Evolutionary conservation across 2,888 invertebrate genomes (phyloP), one percentile per base, ranked within the genome.

Genomic region (Sclerodermus sp.): DNA sequence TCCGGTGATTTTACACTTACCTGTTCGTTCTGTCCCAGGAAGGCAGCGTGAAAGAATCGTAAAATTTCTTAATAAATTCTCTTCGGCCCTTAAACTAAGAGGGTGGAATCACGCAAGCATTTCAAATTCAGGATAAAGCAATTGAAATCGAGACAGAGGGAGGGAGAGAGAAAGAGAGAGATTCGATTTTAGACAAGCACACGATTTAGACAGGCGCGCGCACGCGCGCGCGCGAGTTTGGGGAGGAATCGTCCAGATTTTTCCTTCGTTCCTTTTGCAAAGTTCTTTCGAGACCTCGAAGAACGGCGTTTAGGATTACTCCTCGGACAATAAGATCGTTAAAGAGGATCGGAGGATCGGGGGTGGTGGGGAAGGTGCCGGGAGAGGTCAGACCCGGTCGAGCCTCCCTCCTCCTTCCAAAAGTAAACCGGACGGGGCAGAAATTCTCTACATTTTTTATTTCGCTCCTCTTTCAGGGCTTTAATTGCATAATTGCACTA

Each of bases 401-500:
- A n/a, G 32, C 30, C 13, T 14, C 40, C 40, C 16, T 15, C 18
- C n/a, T 17, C 10, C 12, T 10, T n/a, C 30, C 15, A 32, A 31
- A 32, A 32, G 17, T 10, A 43, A 43, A 13, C 12, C 12, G 9
- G 17, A 17, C 12, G 17, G 34, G 13, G 34, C 4, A 5, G 4
- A 23, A 23, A 8, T 36, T 17, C 36, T 41, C 43, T 30, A 40
- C 56, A 36, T n/a, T 39, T 34, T 37, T 12, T 38, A 31, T 41
- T 42, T 15, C 14, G 13, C 18, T 39, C 51, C 53, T 58, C 64
- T 64, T 71, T 66, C 68, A 64, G 49, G 55, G 58, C 57, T 67
- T 68, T 71, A 71, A 71, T 71, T 71, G 70, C 70, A 70, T 71
- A 71, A 71, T 71, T 71, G 70, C 67, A 62, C 67, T 58, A 70